phyloP scores from a whole-genome alignment of 2,797 vertebrate genomes.

The Eupleurogrammus muticus region DNA sequence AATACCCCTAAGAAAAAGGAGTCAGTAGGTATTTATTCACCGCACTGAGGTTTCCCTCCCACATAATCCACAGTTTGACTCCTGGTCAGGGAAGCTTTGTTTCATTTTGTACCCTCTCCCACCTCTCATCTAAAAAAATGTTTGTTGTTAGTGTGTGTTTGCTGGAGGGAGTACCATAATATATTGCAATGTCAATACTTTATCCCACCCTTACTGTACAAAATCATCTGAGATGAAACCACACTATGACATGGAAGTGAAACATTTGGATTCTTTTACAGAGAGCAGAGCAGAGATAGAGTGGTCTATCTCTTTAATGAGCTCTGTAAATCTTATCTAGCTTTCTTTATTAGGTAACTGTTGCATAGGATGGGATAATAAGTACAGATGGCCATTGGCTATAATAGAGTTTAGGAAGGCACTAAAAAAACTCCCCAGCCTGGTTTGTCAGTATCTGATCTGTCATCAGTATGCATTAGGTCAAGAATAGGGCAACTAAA shows the following conservation, averaged over 20 bases:
- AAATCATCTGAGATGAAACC: conserved; percentile 45
- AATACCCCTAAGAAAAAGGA: too few species aligned
- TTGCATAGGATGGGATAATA: conserved; percentile 79
- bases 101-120: too few species aligned
- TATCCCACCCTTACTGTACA: conserved; percentile 4
- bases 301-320: conserved; percentile 76
- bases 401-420: conserved; percentile 77
- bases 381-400: conserved; percentile 75
- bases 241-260: conserved; percentile 41
- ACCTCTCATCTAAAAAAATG: too few species aligned
- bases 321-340: conserved; percentile 79
- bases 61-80: too few species aligned
- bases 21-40: too few species aligned
- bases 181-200: too few species aligned
- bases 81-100: too few species aligned
- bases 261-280: conserved; percentile 24
- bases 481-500: conserved; percentile 65
- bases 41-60: too few species aligned
- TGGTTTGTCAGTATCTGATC: conserved; percentile 53
- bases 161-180: too few species aligned
- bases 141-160: too few species aligned
- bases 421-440: conserved; percentile 50
- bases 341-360: conserved; percentile 79
- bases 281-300: conserved; percentile 43
- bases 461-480: conserved; percentile 80